These are phyloP conservation scores for Epiperipatus broadwayi DNA, from an alignment of 2,888 invertebrate species.

Conservation along the genomic window DNA sequence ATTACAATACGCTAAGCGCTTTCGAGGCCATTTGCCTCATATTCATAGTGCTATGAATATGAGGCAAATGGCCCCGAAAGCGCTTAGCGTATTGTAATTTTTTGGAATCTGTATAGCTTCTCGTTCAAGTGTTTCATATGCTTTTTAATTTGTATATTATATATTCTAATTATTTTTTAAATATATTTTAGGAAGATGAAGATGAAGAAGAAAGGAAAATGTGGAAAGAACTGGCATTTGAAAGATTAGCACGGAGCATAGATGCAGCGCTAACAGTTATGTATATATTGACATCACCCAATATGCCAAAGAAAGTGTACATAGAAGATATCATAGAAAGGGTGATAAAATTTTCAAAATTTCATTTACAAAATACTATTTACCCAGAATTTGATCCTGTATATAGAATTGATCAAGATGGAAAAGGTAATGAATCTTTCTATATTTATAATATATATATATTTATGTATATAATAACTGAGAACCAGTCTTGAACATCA, in stretches of 20 bases:
- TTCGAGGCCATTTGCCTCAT: no score
- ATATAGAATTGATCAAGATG: conserved; percentile 52
- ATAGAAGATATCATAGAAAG: conserved; percentile 95
- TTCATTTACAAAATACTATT: conserved; percentile 84
- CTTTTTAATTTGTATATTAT: background rate
- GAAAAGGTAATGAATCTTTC: no score
- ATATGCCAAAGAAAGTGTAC: conserved; percentile 89
- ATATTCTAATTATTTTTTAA: conserved; percentile 14
- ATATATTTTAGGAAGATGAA: conserved; percentile 57
- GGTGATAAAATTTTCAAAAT: conserved; percentile 81
- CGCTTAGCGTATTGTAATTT: no score
- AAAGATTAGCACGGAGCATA: conserved; percentile 78
- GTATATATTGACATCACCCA: conserved; percentile 85
- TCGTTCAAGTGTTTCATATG: no score
- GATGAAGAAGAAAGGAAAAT: conserved; percentile 59
- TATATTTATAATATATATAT: no score
- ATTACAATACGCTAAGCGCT: no score
- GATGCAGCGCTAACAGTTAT: conserved; percentile 79
- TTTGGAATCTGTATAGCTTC: no score
- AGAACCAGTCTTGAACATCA: conserved; percentile 8
- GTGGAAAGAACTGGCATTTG: conserved; percentile 71
- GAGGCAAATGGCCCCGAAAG: no score
- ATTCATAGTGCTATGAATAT: no score
- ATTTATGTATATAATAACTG: no score
- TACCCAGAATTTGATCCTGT: conserved; percentile 94